These are phyloP conservation scores for Zootermopsis nevadensis DNA, from an alignment of 2,888 invertebrate species.

Conservation along the genomic window DNA sequence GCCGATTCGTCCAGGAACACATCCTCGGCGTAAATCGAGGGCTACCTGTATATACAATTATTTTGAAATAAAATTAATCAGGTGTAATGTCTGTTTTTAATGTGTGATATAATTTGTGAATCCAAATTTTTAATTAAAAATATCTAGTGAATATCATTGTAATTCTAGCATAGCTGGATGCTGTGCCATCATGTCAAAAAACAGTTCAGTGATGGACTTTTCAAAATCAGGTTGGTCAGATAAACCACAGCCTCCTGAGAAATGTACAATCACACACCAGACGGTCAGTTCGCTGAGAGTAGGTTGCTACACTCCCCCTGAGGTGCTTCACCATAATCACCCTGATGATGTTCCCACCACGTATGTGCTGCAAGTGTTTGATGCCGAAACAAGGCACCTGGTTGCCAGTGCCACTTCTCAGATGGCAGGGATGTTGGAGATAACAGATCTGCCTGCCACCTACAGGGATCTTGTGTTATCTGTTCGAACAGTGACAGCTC, in stretches of 20 bases:
- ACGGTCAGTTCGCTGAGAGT: constrained; percentile 64
- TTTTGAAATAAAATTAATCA: too few relatives aligned
- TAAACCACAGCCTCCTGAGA: constrained; percentile 65
- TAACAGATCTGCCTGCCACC: constrained; percentile 62
- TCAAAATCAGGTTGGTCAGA: constrained; percentile 27
- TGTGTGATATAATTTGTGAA: too few relatives aligned
- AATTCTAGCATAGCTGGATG: too few relatives aligned
- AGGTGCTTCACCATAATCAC: not conserved
- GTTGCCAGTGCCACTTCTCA: constrained; percentile 66
- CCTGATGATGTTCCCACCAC: constrained; percentile 61
- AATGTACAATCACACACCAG: constrained; percentile 66
- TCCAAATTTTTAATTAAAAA: too few relatives aligned
- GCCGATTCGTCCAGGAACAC: too few relatives aligned
- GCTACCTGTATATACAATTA: too few relatives aligned
- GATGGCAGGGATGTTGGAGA: constrained; percentile 64
- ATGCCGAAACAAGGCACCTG: constrained; percentile 65
- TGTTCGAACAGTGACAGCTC: constrained; percentile 65
- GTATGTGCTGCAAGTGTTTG: constrained; percentile 68
- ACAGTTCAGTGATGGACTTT: constrained; percentile 12
- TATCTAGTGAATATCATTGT: too few relatives aligned
- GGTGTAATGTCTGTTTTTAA: too few relatives aligned
- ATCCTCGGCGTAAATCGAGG: too few relatives aligned
- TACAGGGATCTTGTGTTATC: constrained; percentile 63
- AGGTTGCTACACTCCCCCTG: constrained; percentile 59
- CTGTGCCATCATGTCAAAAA: not conserved